These are phyloP conservation scores for Bombus affinis DNA, from an alignment of 1,140 invertebrate genomes.

Conservation along the genomic window DNA sequence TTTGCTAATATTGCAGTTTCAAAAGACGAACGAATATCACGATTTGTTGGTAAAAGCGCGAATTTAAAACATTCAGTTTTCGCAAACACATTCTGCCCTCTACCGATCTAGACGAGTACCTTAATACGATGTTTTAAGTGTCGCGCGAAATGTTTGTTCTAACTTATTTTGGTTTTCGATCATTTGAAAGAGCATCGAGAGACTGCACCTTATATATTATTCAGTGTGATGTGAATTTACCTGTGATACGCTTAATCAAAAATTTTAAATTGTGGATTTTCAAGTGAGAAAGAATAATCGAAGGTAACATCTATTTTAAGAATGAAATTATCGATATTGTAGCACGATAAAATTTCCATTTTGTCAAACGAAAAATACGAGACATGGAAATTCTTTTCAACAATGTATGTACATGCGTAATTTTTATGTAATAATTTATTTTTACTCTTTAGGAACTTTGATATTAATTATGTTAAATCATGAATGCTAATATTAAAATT, in stretches of 20 bases:
- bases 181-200: slow-evolving; percentile 9
- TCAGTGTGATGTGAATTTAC: slow-evolving; percentile 36
- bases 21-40: slow-evolving; percentile 25
- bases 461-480: neutral
- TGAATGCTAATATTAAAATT: neutral
- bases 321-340: slow-evolving; percentile 5
- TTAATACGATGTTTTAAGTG: neutral
- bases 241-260: slow-evolving; percentile 19
- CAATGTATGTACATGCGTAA: neutral
- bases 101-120: neutral
- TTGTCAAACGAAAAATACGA: neutral
- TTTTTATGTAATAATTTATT: neutral
- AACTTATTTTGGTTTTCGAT: slow-evolving; percentile 8
- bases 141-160: slow-evolving; percentile 34
- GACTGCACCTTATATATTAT: neutral
- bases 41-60: slow-evolving; percentile 43
- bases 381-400: neutral
- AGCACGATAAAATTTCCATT: neutral
- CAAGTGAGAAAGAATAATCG: slow-evolving; percentile 24
- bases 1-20: slow-evolving; percentile 30
- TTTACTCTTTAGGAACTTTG: neutral
- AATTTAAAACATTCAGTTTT: slow-evolving; percentile 22
- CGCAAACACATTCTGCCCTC: slow-evolving; percentile 22
- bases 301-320: slow-evolving; percentile 39
- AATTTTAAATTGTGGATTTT: slow-evolving; percentile 14